phyloP scores from a whole-genome alignment of 2,797 vertebrate genomes.

The Linurgus olivaceus region DNA sequence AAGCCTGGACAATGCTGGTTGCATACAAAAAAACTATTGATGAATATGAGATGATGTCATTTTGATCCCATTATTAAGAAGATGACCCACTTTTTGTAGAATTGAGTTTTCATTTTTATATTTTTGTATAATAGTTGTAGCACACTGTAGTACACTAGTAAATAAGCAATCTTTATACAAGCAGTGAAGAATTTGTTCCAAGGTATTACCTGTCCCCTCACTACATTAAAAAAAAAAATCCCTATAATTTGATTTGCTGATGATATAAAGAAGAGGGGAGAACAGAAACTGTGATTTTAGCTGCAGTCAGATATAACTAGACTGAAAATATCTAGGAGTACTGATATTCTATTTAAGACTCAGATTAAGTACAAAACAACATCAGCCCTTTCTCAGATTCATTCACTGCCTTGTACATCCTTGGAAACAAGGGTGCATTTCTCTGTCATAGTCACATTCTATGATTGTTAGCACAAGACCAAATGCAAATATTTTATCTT shows the following conservation, averaged over 20 bases:
- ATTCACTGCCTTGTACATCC: neutral
- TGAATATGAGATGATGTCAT: neutral
- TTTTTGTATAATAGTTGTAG: neutral
- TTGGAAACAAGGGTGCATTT: neutral
- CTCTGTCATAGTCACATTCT: neutral
- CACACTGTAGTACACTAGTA: neutral
- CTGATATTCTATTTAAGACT: neutral
- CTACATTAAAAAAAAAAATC: neutral
- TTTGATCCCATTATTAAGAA: neutral
- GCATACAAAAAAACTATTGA: neutral
- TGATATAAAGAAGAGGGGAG: neutral
- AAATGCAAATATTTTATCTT: neutral
- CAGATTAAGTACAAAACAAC: neutral
- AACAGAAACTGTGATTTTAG: neutral
- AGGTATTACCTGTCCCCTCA: neutral
- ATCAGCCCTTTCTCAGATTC: rapidly evolving
- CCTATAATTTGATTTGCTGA: neutral
- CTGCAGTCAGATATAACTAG: neutral
- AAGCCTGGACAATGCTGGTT: neutral
- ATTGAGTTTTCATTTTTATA: neutral
- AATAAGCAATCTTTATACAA: neutral
- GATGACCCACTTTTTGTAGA: neutral
- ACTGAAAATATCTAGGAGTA: neutral
- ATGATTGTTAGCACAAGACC: neutral
- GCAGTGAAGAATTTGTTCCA: neutral